These are phyloP conservation scores for Platichthys flesus DNA, from an alignment of 2,113 vertebrate genomes.

Conservation along the genomic window DNA sequence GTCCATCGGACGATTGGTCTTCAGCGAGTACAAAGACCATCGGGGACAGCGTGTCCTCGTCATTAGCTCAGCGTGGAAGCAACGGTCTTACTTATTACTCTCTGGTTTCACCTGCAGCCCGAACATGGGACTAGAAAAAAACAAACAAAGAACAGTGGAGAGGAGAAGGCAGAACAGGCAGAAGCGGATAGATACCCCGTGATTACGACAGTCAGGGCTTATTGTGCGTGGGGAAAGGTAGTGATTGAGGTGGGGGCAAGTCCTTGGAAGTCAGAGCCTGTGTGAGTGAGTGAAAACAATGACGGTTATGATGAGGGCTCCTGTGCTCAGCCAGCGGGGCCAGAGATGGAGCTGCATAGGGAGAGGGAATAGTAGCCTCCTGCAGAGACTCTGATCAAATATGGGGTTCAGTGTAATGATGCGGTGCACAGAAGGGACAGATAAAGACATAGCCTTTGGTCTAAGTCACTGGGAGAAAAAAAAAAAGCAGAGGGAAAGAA, in stretches of 20 bases:
- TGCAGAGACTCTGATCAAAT: conserved; percentile 62
- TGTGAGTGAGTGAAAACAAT: conserved; percentile 65
- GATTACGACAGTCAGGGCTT: conserved; percentile 59
- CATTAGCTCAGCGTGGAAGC: conserved; percentile 60
- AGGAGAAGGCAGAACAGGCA: conserved; percentile 2
- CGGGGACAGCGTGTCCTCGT: conserved; percentile 51
- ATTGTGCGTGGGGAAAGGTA: conserved; percentile 43
- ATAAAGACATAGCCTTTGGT: conserved; percentile 42
- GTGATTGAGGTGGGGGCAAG: conserved; percentile 45
- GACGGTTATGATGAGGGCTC: conserved; percentile 64
- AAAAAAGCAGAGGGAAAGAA: not conserved
- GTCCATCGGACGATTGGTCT: conserved; percentile 61
- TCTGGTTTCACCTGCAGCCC: conserved; percentile 22
- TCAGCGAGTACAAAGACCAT: conserved; percentile 29
- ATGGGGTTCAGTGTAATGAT: conserved; percentile 37
- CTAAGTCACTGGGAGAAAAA: conserved; percentile 7
- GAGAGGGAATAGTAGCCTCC: conserved; percentile 53
- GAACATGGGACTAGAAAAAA: conserved; percentile 5
- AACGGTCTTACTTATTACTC: conserved; percentile 55
- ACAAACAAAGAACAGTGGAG: not conserved
- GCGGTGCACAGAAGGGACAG: conserved; percentile 22
- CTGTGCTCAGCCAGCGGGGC: conserved; percentile 44
- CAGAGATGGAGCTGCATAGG: conserved; percentile 36
- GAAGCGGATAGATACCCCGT: conserved; percentile 40
- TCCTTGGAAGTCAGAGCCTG: conserved; percentile 52